phyloP scores from a whole-genome alignment of 2,113 vertebrate species.

The Pipa parva region DNA sequence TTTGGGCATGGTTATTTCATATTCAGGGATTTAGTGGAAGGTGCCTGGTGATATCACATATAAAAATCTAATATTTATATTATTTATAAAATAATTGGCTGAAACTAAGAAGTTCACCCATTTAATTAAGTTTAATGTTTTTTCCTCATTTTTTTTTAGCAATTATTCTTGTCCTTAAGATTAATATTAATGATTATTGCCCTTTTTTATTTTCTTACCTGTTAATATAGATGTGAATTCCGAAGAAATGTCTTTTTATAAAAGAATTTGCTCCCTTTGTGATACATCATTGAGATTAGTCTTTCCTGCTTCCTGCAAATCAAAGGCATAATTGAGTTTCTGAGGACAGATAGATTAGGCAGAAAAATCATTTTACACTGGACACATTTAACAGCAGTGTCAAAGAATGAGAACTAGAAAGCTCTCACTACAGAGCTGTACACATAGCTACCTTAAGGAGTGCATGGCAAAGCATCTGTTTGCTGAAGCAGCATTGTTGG shows the following conservation, averaged over 20 bases:
- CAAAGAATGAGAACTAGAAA: neutral
- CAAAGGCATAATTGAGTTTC: conserved; percentile 33
- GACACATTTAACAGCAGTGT: conserved; percentile 17
- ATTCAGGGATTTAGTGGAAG: neutral
- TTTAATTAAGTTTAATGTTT: conserved; percentile 32
- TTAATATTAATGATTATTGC: conserved; percentile 30
- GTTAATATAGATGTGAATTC: conserved; percentile 30
- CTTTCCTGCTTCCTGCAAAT: conserved; percentile 32
- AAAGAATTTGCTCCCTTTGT: conserved; percentile 1
- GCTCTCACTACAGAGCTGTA: neutral
- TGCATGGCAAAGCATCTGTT: neutral
- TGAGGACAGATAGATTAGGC: conserved; percentile 33
- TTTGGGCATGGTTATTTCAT: too few relatives aligned
- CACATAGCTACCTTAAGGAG: neutral
- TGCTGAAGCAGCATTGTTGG: neutral
- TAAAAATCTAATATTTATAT: conserved; percentile 19
- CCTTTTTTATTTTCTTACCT: conserved; percentile 2
- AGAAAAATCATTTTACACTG: conserved; percentile 29
- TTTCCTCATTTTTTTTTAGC: conserved; percentile 25
- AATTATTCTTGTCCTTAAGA: conserved; percentile 22
- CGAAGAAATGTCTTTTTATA: conserved; percentile 28
- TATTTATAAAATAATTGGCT: neutral
- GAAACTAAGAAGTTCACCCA: neutral
- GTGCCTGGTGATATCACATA: too few relatives aligned
- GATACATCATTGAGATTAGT: conserved; percentile 35